A percentile compares a stretch with the other conserved stretches of the same genome.
Evolutionary conservation across 2,797 vertebrate species (phyloP).

Genomic region (Hemibagrus guttatus): DNA sequence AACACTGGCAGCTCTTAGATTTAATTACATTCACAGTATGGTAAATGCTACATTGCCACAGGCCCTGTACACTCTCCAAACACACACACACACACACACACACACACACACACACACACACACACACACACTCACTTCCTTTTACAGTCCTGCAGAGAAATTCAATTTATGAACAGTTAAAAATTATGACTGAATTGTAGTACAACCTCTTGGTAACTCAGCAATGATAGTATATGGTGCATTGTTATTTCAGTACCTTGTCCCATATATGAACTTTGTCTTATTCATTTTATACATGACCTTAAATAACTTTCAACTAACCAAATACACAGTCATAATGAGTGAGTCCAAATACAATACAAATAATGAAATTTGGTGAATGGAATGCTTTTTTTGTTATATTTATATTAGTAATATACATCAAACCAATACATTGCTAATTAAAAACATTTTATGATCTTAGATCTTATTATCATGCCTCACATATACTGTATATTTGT

Average conservation of each 20-base stretch:
- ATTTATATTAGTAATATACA: not conserved
- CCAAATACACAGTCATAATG: not conserved
- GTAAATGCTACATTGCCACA: slow-evolving; percentile 71
- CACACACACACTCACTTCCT: not conserved
- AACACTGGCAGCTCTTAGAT: slow-evolving; percentile 77
- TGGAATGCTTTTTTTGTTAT: not conserved
- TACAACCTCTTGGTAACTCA: slow-evolving; percentile 21
- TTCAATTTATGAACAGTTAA: slow-evolving; percentile 23
- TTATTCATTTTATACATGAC: not conserved
- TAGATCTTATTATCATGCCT: too few species aligned
- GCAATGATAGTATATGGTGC: not conserved
- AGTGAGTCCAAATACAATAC: not conserved
- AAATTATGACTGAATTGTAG: slow-evolving; percentile 23
- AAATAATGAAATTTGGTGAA: not conserved
- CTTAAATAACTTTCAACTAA: not conserved
- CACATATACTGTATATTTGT: too few species aligned
- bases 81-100: slow-evolving; percentile 51
- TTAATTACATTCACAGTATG: slow-evolving; percentile 85
- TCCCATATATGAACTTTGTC: not conserved
- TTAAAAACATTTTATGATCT: too few species aligned
- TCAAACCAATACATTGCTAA: not conserved
- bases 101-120: slow-evolving; percentile 25
- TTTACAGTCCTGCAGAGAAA: slow-evolving; percentile 26
- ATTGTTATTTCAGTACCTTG: not conserved
- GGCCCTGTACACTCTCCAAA: slow-evolving; percentile 65